phyloP scores from a whole-genome alignment of 2,888 invertebrate genomes.

The Erannis defoliaria region DNA sequence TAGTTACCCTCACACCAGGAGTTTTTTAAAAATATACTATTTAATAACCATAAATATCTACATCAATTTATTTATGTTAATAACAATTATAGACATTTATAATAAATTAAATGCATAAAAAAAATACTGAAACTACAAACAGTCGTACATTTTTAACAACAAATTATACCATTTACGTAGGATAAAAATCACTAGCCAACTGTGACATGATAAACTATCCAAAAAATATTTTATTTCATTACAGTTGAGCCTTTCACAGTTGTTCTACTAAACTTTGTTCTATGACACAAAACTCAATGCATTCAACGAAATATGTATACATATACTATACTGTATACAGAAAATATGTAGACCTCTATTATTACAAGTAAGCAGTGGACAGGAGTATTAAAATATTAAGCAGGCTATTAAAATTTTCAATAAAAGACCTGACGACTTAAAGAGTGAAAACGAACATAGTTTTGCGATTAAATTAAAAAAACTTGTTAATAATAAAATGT shows the following conservation, averaged over 20 bases:
- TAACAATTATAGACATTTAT: constrained; percentile 15
- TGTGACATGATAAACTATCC: neutral
- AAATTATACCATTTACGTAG: neutral
- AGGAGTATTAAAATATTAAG: too few relatives aligned
- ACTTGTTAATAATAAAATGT: too few relatives aligned
- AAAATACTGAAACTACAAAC: constrained; percentile 23
- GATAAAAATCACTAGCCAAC: neutral
- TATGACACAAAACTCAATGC: too few relatives aligned
- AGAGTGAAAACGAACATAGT: too few relatives aligned
- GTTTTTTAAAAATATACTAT: constrained; percentile 17
- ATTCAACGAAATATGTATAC: too few relatives aligned
- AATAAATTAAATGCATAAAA: constrained; percentile 23
- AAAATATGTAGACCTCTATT: too few relatives aligned
- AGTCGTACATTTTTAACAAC: constrained; percentile 26
- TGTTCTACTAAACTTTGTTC: neutral
- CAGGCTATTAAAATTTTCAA: too few relatives aligned
- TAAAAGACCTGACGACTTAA: too few relatives aligned
- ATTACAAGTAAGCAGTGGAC: too few relatives aligned
- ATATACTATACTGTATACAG: too few relatives aligned
- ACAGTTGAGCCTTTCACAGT: neutral
- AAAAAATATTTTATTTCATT: neutral
- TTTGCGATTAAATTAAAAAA: too few relatives aligned
- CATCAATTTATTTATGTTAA: constrained; percentile 14
- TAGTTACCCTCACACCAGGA: constrained; percentile 40
- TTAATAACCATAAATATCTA: constrained; percentile 11